These are phyloP conservation scores for Psylliodes chrysocephalus DNA, from an alignment of 2,888 invertebrate species.

Conservation along the genomic window DNA sequence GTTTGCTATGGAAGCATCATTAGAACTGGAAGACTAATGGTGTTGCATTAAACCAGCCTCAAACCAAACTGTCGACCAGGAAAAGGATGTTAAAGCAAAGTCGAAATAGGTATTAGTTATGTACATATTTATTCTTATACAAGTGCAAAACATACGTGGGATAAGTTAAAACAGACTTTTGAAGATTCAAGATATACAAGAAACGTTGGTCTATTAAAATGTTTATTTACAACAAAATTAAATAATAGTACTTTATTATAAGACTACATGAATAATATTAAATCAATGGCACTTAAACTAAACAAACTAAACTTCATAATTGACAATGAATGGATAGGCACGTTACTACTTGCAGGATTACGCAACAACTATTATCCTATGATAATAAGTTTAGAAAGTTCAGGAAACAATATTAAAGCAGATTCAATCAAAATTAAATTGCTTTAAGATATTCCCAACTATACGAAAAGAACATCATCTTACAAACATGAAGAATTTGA, in stretches of 20 bases:
- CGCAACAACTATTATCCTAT: not conserved
- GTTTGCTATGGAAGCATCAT: too few relatives aligned
- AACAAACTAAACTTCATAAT: not conserved
- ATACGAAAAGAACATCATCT: not conserved
- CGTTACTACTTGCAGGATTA: not conserved
- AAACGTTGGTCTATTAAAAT: not conserved
- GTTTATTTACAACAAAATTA: not conserved
- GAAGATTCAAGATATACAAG: not conserved
- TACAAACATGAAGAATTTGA: not conserved
- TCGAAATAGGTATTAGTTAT: too few relatives aligned
- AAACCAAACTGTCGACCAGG: too few relatives aligned
- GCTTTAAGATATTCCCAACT: not conserved
- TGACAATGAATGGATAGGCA: not conserved
- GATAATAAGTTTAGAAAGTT: slow-evolving; percentile 1
- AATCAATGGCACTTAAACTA: not conserved
- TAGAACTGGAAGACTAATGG: too few relatives aligned
- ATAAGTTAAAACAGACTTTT: not conserved
- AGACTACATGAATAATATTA: not conserved
- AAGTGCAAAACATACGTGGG: too few relatives aligned
- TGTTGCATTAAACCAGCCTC: too few relatives aligned
- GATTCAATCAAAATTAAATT: not conserved
- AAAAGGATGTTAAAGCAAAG: too few relatives aligned
- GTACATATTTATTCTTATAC: too few relatives aligned
- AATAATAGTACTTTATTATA: not conserved
- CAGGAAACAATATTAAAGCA: not conserved